A percentile compares a stretch with the other conserved stretches of the same genome.
Conservation (phyloP, 2,888 invertebrate genomes). For the Leucophenga maculata region DNA sequence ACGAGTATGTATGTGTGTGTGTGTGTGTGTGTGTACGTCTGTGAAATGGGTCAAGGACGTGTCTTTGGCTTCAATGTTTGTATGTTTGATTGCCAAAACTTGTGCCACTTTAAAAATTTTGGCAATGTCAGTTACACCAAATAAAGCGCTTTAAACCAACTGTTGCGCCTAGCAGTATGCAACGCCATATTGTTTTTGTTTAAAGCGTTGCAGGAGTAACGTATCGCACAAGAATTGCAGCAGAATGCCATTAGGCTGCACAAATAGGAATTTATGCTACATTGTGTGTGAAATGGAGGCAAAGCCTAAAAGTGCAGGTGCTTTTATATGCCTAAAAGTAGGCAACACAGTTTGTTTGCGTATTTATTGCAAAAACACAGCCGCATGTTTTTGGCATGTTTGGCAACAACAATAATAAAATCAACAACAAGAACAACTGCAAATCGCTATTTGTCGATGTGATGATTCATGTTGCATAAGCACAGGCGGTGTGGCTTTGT, state of each 20-base stretch:
- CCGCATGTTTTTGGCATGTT: conserved; percentile 29
- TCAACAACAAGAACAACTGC: background rate
- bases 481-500: conserved; percentile 10
- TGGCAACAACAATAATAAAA: conserved; percentile 11
- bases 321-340: conserved; percentile 1
- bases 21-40: background rate
- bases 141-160: conserved; percentile 2
- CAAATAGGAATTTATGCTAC: conserved; percentile 9
- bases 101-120: background rate
- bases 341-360: conserved; percentile 16
- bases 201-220: conserved; percentile 3
- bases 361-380: conserved; percentile 29
- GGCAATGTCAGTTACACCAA: conserved; percentile 2
- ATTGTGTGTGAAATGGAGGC: background rate
- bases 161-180: conserved; percentile 23
- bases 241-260: background rate
- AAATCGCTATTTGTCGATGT: background rate
- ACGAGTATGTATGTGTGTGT: background rate
- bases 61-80: background rate
- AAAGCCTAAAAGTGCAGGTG: too few relatives aligned
- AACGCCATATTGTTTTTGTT: too few relatives aligned
- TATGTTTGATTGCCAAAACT: background rate
- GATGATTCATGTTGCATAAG: conserved; percentile 19
- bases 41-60: conserved; percentile 26
- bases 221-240: background rate